Percentiles rank a stretch among this genome's conserved stretches.
Evolutionary conservation across 2,113 vertebrate species (phyloP).

Genomic region (Eidolon helvum): DNA sequence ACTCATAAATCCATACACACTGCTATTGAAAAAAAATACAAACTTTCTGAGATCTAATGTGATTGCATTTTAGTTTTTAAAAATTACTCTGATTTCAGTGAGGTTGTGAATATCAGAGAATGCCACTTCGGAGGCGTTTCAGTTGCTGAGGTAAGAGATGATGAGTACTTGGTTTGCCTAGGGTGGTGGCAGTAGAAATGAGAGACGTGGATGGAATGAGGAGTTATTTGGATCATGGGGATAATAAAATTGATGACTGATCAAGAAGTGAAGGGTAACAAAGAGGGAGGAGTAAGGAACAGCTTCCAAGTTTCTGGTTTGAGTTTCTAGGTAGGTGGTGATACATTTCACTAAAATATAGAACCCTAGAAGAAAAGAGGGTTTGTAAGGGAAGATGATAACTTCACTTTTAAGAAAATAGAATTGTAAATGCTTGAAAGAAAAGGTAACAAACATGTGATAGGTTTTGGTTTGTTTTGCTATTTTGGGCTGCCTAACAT

Average conservation of each 20-base stretch:
- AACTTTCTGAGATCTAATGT: neutral
- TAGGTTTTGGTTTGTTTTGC: neutral
- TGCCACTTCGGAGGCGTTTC: neutral
- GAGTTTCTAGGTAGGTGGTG: neutral
- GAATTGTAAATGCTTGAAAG: neutral
- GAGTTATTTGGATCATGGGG: neutral
- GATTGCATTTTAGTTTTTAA: neutral
- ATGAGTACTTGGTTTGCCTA: neutral
- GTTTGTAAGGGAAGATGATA: neutral
- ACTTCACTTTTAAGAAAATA: neutral
- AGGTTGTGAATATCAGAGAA: neutral
- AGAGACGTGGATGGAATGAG: neutral
- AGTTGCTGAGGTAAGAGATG: neutral
- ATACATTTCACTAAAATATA: neutral
- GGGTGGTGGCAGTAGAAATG: neutral
- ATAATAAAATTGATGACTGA: neutral
- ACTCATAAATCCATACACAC: neutral
- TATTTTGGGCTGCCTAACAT: neutral
- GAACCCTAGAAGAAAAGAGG: neutral
- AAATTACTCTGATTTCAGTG: neutral
- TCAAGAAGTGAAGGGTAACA: neutral
- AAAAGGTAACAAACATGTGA: neutral
- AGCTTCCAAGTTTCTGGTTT: neutral
- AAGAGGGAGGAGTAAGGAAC: neutral
- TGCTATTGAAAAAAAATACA: neutral